Conservation (phyloP, 1,140 invertebrate genomes). For the Drosophila littoralis region DNA sequence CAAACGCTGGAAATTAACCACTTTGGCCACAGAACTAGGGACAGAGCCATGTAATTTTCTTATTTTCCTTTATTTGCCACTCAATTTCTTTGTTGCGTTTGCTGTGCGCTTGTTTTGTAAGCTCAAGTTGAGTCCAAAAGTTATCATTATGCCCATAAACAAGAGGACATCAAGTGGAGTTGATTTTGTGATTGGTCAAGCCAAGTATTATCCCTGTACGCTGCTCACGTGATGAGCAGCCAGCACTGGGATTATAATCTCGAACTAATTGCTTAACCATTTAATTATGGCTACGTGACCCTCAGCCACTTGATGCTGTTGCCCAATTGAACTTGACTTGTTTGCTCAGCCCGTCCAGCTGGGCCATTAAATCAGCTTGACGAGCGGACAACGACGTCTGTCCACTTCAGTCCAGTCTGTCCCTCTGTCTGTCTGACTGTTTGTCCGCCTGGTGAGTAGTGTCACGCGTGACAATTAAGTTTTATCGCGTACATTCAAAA, state of each 20-base stretch:
- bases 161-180: conserved; percentile 45
- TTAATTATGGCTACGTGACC: conserved; percentile 56
- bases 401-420: neutral
- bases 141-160: conserved; percentile 24
- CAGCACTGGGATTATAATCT: conserved; percentile 29
- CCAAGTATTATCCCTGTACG: neutral
- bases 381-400: conserved; percentile 30
- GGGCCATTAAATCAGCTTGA: conserved; percentile 64
- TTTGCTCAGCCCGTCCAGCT: conserved; percentile 23
- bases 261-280: conserved; percentile 65
- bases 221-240: neutral
- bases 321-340: conserved; percentile 18
- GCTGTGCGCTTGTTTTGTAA: conserved; percentile 2
- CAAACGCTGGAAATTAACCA: conserved; percentile 63
- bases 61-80: conserved; percentile 6
- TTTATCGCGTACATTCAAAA: conserved; percentile 35
- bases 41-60: conserved; percentile 39
- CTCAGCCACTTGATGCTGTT: conserved; percentile 4
- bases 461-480: conserved; percentile 23
- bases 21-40: conserved; percentile 31
- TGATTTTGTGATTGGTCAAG: conserved; percentile 28
- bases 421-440: neutral
- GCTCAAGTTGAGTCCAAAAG: neutral
- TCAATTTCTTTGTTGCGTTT: conserved; percentile 17
- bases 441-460: conserved; percentile 10